These are phyloP conservation scores for Lerista edwardsae DNA, from an alignment of 2,797 vertebrate genomes.

Conservation along the genomic window DNA sequence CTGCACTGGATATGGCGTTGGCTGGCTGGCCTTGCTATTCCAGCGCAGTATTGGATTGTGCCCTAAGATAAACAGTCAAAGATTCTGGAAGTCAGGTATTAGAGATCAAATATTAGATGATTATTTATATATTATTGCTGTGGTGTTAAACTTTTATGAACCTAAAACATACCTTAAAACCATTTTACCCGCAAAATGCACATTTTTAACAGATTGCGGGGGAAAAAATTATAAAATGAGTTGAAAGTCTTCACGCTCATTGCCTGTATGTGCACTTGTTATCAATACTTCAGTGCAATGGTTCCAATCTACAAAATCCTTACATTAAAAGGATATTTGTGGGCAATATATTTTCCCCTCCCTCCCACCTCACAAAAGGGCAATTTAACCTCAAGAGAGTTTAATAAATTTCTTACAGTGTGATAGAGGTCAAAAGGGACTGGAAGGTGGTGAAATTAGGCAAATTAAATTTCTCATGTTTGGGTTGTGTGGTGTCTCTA, in stretches of 20 bases:
- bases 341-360: background rate
- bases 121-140: background rate
- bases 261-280: background rate
- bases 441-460: too few relatives aligned
- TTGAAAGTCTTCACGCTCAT: background rate
- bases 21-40: too few relatives aligned
- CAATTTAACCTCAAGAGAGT: background rate
- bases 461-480: background rate
- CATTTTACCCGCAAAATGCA: background rate
- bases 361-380: background rate
- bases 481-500: background rate
- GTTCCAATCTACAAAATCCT: background rate
- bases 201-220: background rate
- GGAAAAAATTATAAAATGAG: background rate
- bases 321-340: background rate
- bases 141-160: background rate
- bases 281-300: background rate
- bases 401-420: background rate
- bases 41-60: too few relatives aligned
- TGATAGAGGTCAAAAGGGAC: background rate
- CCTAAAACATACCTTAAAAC: background rate
- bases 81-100: background rate
- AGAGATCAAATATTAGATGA: background rate
- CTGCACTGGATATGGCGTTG: too few relatives aligned
- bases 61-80: too few relatives aligned